Base-by-base conservation (phyloP, 2,113 vertebrate species). In the Hassar affinis region DNA sequence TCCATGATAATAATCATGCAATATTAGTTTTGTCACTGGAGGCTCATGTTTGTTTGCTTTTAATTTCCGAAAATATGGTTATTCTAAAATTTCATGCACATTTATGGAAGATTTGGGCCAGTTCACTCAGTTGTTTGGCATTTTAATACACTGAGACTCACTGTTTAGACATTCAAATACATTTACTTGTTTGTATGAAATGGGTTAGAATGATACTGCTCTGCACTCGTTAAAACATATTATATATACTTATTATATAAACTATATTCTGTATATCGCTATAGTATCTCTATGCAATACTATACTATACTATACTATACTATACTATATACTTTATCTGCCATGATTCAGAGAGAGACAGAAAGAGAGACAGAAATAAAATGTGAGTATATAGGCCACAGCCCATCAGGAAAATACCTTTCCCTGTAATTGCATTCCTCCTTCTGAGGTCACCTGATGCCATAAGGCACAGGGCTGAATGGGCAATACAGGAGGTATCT, bases 11-110 rank as follows among this genome's bases (percentile, higher is more conserved):
- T 94, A 92, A 93, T 92, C 91, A 89, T 84, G 85, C 89, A 90
- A 91, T 93, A 92, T 93, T 92, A 89, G 88, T 91, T 94, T 93
- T 93, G 93, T 92, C 84, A 90, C 91, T 90, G 83, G 86, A 90
- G 88, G 85, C 90, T 82, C 89, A 90, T 84, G 90, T 88, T 93
- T 88, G 81, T 90, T 92, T 77, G 83, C 88, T 82, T 82, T 88
- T 88, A 81, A 88, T 90, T 89, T 83, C 52, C 89, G 62, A 85
- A 82, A 80, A 51, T 51, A 49, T 74, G 45, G 71, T n/a, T 74
- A n/a, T 71, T 45, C 11, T 25, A 51, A 33, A 15, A 57, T 78
- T 56, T 4, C 27, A 15, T 83, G n/a, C 27, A 27, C 38, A 76
- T 62, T 68, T 62, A 42, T 42, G 38, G 38, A 51, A 47, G 57